Evolutionary conservation across 2,888 invertebrate genomes (phyloP).

Genomic region (Epistrophella euchroma): DNA sequence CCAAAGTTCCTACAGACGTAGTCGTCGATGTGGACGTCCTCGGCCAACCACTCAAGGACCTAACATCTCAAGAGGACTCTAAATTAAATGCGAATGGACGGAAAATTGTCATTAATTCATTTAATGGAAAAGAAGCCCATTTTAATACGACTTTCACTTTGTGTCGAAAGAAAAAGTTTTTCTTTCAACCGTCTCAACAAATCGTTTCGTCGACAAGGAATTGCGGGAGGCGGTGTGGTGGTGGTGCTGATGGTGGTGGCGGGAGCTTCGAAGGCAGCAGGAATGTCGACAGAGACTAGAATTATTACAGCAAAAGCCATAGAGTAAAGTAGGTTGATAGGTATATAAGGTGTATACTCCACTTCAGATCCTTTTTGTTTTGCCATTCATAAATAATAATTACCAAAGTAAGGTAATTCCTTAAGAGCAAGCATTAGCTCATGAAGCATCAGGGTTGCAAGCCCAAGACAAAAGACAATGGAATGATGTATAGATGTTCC

Average conservation of each 20-base stretch:
- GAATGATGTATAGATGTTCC: constrained; percentile 33
- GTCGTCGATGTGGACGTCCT: neutral
- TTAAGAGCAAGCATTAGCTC: constrained; percentile 66
- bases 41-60: constrained; percentile 54
- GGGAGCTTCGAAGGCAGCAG: neutral
- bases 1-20: neutral
- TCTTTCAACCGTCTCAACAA: constrained; percentile 40
- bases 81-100: constrained; percentile 72
- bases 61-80: constrained; percentile 59
- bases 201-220: neutral
- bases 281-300: constrained; percentile 28
- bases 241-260: too few relatives aligned
- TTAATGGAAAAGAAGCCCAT: constrained; percentile 64
- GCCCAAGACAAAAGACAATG: neutral
- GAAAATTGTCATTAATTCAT: constrained; percentile 75
- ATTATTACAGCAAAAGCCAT: constrained; percentile 38
- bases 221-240: neutral
- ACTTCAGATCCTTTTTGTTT: constrained; percentile 48
- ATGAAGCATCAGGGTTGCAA: constrained; percentile 34
- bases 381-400: constrained; percentile 75
- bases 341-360: neutral
- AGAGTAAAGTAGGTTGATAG: constrained; percentile 33
- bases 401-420: constrained; percentile 73
- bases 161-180: constrained; percentile 42
- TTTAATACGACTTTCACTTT: constrained; percentile 58